Conservation (phyloP, 2,113 vertebrate genomes). For the Pitta sordida region DNA sequence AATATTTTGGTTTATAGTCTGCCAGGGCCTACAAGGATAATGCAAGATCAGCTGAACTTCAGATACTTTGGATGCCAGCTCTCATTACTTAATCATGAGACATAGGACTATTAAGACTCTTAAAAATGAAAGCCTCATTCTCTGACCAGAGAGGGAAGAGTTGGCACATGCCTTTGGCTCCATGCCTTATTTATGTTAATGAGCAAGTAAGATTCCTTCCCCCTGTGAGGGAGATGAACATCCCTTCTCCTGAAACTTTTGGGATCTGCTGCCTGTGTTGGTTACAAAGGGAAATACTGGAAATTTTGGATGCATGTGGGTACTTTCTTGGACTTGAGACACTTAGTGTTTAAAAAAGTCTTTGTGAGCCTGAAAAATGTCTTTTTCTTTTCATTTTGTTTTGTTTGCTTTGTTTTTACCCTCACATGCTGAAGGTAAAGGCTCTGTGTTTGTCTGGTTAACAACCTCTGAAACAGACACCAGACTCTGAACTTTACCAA, state of each 20-base stretch:
- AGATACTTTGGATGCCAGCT: conserved; percentile 59
- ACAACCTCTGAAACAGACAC: neutral
- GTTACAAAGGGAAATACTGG: neutral
- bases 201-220: conserved; percentile 62
- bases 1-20: conserved; percentile 61
- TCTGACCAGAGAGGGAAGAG: conserved; percentile 53
- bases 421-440: neutral
- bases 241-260: conserved; percentile 14
- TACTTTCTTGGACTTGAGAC: neutral
- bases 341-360: neutral
- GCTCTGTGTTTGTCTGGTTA: neutral
- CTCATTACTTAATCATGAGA: conserved; percentile 82
- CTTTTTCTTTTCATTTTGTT: neutral
- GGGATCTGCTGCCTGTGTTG: neutral
- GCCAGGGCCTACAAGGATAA: conserved; percentile 55
- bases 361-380: neutral
- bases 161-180: conserved; percentile 71
- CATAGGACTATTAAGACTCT: conserved; percentile 70
- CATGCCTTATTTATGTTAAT: conserved; percentile 73
- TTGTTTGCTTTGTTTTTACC: neutral
- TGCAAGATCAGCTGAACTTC: conserved; percentile 77
- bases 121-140: conserved; percentile 68
- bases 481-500: neutral
- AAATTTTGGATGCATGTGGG: neutral
- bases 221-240: neutral